Evolutionary conservation across 23 tunicate genomes (phyloP), one percentile per base, ranked within the genome.

Genomic region (Ciona savignyi): DNA sequence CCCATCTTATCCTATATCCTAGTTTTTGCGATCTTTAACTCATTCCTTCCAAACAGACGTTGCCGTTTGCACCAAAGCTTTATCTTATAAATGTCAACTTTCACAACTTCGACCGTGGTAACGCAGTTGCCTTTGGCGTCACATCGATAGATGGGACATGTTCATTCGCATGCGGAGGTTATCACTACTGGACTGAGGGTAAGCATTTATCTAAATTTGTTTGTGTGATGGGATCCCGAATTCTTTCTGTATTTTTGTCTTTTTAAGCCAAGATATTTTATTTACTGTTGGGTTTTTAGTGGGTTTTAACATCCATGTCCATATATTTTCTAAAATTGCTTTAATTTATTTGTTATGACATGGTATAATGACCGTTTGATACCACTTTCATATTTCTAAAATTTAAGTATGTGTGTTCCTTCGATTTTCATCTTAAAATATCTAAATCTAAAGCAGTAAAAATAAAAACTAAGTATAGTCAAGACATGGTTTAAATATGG

Each of bases 71-170:
- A 3, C 83, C 85, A 25, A 82, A 85, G 3, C 56, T 81, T 6
- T 51, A 29, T 1, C 48, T 85, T 4, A 30, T 65, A 67, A 32
- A 66, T 3, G 75, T 61, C 2, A n/a, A 66, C 15, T 65, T 85
- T 32, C 32, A 62, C 32, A 85, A 85, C 65, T 85, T 91, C 51
- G 34, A 91, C 72, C 29, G 70, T 71, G 1, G 77, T 78, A 15
- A 61, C 68, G 3, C 81, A 80, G 27, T 66, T 1, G 85, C 86
- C 20, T 85, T 85, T 30, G 62, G 65, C 1, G 75, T 76, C 0
- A 79, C 90, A 27, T 6, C 34, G 3, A 70, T 90, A 24, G 35
- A 64, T 0, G 97, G 97, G 25, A 75, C 86, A n/a, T 91, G 97
- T 68, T 67, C 4, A 35, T 9, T 26, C 15, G n/a, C 34, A 23